Base-by-base conservation (phyloP, 2,797 vertebrate genomes). In the Rhinoraja longicauda region DNA sequence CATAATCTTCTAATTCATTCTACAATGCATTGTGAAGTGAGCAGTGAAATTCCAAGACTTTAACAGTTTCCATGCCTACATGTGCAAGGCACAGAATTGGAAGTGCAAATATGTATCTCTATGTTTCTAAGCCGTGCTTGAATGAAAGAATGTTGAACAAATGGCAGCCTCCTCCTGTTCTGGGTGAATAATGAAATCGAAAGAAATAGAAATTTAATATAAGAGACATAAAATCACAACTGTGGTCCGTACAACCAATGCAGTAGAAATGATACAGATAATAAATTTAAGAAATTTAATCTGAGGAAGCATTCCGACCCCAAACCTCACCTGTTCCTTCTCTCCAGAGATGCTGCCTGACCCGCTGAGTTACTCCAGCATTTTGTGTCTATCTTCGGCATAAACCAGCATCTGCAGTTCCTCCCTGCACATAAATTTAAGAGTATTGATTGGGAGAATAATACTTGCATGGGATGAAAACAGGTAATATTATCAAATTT, bases 141-240 rank as follows among this genome's bases (percentile, higher is more conserved):
- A n/a, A 29, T 82, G 53, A 53, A 82, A 21, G 45, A 57, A 59
- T 84, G 9, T 26, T 84, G 24, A 29, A 10, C 45, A 59, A 9
- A 57, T 53, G 53, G 19, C 39, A 53, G 79, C 79, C 79, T 81
- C 79, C 57, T 84, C 59, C 70, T 73, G 70, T 73, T 73, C 45
- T 84, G 45, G 81, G 53, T 59, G 81, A 84, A 13, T 53, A 84
- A 82, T 84, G 81, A 84, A 84, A 29, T 84, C 26, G 53, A 84
- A 59, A 26, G 81, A 57, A 79, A 17, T 26, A 73, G 26, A 73
- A 7, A 79, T 79, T 45, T 79, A 8, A 19, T 39, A 29, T 84
- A 26, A 84, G 26, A 53, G 24, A n/a, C 9, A 84, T 84, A 57
- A 53, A 3, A 29, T 24, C 26, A 84, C 15, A 53, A 75, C 24